Percentiles rank a stretch among this genome's conserved stretches.
Evolutionary conservation across 1,140 invertebrate genomes (phyloP).

Genomic region (Drosophila ercepeae): DNA sequence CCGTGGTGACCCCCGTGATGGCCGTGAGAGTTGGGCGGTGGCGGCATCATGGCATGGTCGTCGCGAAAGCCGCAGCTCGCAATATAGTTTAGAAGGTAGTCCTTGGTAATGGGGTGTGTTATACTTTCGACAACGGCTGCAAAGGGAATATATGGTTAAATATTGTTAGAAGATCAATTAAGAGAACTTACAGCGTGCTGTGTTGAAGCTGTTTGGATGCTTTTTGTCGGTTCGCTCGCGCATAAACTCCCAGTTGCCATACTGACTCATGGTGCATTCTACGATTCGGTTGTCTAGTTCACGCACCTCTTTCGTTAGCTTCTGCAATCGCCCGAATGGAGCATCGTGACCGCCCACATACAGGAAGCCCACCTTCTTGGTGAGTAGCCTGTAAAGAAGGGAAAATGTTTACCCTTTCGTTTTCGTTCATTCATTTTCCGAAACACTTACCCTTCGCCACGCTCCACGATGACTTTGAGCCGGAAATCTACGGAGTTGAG

Average conservation of each 20-base stretch:
- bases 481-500: conserved; percentile 98
- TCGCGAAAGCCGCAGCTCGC: conserved; percentile 86
- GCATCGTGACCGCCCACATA: conserved; percentile 89
- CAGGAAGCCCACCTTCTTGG: conserved; percentile 89
- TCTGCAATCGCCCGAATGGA: conserved; percentile 89
- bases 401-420: not conserved
- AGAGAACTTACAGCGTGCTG: conserved; percentile 88
- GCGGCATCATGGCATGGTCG: conserved; percentile 88
- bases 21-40: conserved; percentile 80
- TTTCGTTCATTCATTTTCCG: not conserved
- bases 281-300: conserved; percentile 97
- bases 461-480: conserved; percentile 91
- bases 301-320: conserved; percentile 90
- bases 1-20: conserved; percentile 14
- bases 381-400: conserved; percentile 68
- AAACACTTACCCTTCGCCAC: conserved; percentile 86
- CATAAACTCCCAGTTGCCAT: conserved; percentile 96
- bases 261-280: conserved; percentile 93
- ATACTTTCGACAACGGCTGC: conserved; percentile 90
- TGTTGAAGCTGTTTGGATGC: conserved; percentile 95
- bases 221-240: conserved; percentile 98
- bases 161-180: conserved; percentile 1
- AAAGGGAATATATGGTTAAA: conserved; percentile 39
- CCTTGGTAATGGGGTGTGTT: conserved; percentile 91
- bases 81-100: conserved; percentile 91